Percentiles rank a stretch among this genome's conserved stretches.
These are phyloP conservation scores for Muschampia plurimacula DNA, from an alignment of 2,888 invertebrate genomes.

Conservation along the genomic window DNA sequence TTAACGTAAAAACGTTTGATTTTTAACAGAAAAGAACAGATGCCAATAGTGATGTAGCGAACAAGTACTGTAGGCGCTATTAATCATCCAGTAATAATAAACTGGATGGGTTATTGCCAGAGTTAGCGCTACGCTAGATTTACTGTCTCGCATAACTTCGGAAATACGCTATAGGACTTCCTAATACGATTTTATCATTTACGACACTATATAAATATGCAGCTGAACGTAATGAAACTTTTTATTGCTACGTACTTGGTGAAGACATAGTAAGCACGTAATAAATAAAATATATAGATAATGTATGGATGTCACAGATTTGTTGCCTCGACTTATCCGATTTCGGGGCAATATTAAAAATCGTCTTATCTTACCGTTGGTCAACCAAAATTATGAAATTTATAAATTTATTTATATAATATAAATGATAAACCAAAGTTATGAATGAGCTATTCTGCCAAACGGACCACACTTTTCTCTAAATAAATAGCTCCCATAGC, in stretches of 20 bases:
- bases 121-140: conserved; percentile 55
- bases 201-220: conserved; percentile 51
- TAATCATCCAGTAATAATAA: conserved; percentile 65
- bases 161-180: conserved; percentile 51
- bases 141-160: conserved; percentile 57
- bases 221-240: conserved; percentile 48
- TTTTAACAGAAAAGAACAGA: conserved; percentile 27
- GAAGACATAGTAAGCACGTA: conserved; percentile 33
- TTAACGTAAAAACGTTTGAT: conserved; percentile 20
- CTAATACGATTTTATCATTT: conserved; percentile 55
- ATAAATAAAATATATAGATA: conserved; percentile 11
- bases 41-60: conserved; percentile 41
- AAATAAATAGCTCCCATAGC: not conserved
- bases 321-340: not conserved
- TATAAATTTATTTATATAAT: too few relatives aligned
- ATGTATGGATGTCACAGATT: not conserved
- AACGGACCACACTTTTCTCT: not conserved
- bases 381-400: too few relatives aligned
- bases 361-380: too few relatives aligned
- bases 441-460: not conserved
- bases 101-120: conserved; percentile 61
- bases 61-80: conserved; percentile 51
- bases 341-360: not conserved
- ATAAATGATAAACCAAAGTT: too few relatives aligned
- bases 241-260: conserved; percentile 46